Evolutionary conservation across 2,797 vertebrate species (phyloP).

Genomic region (Falco naumanni): DNA sequence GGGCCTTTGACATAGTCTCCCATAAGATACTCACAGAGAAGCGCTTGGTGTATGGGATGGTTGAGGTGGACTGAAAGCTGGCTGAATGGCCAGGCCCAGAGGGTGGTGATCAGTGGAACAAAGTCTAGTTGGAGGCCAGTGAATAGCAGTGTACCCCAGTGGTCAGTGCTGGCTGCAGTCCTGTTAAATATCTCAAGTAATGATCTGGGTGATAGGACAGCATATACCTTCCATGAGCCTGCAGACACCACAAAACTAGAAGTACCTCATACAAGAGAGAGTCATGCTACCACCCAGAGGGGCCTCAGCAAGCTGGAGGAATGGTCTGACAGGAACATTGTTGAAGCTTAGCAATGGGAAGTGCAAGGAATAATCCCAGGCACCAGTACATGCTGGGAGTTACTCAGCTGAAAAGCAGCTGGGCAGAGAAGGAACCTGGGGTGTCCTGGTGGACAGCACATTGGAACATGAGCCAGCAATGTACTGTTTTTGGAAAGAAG

Average conservation of each 20-base stretch:
- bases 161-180: background rate
- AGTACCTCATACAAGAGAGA: background rate
- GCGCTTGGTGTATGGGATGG: no score
- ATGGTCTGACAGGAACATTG: background rate
- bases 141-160: no score
- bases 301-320: background rate
- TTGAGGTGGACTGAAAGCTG: background rate
- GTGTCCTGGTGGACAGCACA: background rate
- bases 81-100: background rate
- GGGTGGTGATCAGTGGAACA: fast-evolving
- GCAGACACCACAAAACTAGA: background rate
- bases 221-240: background rate
- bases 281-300: background rate
- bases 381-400: background rate
- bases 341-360: background rate
- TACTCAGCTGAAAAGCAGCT: background rate
- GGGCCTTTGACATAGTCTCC: no score
- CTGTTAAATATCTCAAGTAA: background rate
- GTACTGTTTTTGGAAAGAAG: background rate
- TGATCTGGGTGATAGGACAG: no score
- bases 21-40: fast-evolving
- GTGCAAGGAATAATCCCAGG: background rate
- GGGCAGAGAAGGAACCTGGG: background rate
- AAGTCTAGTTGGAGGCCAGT: fast-evolving
- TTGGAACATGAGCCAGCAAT: background rate